Evolutionary conservation across 1,140 invertebrate genomes (phyloP).

Genomic region (Pantala flavescens): DNA sequence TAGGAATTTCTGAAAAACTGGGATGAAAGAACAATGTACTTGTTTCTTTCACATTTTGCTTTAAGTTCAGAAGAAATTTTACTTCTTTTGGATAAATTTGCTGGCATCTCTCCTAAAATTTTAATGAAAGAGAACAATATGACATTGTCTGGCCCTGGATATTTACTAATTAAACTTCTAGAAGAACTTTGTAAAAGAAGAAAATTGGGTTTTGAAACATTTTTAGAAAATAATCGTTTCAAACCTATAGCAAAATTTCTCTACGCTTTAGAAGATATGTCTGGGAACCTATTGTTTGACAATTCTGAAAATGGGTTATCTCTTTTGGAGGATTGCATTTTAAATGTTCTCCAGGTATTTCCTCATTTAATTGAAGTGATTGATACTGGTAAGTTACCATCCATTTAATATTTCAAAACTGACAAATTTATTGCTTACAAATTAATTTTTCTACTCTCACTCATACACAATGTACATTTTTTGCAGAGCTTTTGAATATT

Average conservation of each 20-base stretch:
- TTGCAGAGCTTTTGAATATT: not conserved
- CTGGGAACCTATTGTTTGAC: not conserved
- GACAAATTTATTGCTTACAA: too few species aligned
- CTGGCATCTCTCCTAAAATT: not conserved
- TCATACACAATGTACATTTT: not conserved
- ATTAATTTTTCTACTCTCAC: too few species aligned
- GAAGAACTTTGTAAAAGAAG: not conserved
- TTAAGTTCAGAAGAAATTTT: not conserved
- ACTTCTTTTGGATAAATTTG: not conserved
- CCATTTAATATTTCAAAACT: too few species aligned
- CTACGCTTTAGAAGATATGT: not conserved
- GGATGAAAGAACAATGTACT: not conserved
- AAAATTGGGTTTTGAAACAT: not conserved
- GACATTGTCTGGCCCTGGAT: not conserved
- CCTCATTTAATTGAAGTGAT: constrained; percentile 42
- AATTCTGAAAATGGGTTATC: not conserved
- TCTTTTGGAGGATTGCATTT: constrained; percentile 39
- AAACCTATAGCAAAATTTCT: not conserved
- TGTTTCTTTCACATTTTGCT: not conserved
- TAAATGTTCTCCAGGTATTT: constrained; percentile 44
- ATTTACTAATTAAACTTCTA: not conserved
- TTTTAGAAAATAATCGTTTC: not conserved
- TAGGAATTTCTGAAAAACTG: not conserved
- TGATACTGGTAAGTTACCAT: too few species aligned
- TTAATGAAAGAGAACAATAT: not conserved